Evolutionary conservation across 2,113 vertebrate genomes (phyloP), one percentile per base, ranked within the genome.

Genomic region (Morone saxatilis): DNA sequence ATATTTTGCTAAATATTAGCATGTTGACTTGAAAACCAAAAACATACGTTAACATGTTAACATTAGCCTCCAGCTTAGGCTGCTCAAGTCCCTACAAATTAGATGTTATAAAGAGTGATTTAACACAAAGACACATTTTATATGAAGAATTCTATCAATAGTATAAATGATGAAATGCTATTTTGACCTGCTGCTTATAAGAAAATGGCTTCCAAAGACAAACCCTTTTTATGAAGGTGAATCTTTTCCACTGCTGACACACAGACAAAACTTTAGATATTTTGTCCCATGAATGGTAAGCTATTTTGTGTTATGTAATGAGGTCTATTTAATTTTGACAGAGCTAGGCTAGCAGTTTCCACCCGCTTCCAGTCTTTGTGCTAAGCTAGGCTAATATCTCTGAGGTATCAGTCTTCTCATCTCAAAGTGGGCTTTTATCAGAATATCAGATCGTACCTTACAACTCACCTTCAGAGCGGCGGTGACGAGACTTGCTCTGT

Each of bases 401-500:
- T 31, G 31, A 31, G 31, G 31, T 31, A 31, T 31, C 31, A 4
- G 31, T 31, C 2, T 31, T 31, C 31, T 60, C 41, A 56, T 22
- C 25, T 13, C 12, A 31, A 43, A 2, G 19, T 41, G 5, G 40
- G 7, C 51, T 68, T 43, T 14, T 19, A 51, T 41, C 4, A 19
- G 16, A n/a, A 36, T 2, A 19, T 38, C 19, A 14, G 31, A 53
- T 2, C 60, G 16, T 0, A 48, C 25, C 25, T 60, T 20, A 11
- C 9, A 1, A 88, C 92, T 94, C 89, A 94, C 93, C 93, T 90
- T 76, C 57, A 6, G 71, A 10, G n/a, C 4, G 50, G n/a, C 0
- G 11, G 0, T 36, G 83, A 51, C n/a, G 76, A 0, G 68, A 76
- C 59, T 70, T 51, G 45, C 71, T 82, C 69, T 89, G 65, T 41